Conservation (phyloP, 2,888 invertebrate genomes). For the Erannis defoliaria region DNA sequence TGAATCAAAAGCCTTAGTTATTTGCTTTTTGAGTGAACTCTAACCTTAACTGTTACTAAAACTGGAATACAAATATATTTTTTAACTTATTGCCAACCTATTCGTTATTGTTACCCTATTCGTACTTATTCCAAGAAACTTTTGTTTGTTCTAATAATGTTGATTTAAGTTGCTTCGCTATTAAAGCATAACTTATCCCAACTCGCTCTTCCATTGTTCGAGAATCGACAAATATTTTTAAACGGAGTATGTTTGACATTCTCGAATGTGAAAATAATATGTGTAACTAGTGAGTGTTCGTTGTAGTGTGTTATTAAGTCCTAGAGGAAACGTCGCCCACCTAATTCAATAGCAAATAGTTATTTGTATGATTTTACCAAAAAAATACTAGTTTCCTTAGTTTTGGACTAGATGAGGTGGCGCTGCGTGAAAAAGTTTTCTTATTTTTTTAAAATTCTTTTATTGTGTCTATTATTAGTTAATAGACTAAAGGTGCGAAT, state of each 20-base stretch:
- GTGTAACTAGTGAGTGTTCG: constrained; percentile 50
- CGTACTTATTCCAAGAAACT: constrained; percentile 62
- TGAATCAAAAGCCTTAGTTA: too few species aligned
- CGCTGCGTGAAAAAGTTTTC: too few species aligned
- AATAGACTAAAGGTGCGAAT: too few species aligned
- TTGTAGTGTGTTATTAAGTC: constrained; percentile 83
- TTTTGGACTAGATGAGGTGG: too few species aligned
- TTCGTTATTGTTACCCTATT: constrained; percentile 38
- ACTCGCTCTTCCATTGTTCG: constrained; percentile 52
- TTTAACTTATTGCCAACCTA: constrained; percentile 2
- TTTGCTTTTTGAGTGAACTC: too few species aligned
- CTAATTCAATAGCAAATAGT: too few species aligned
- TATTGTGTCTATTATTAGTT: too few species aligned
- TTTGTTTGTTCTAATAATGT: constrained; percentile 71
- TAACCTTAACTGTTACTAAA: too few species aligned
- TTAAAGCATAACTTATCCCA: constrained; percentile 61
- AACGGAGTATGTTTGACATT: constrained; percentile 56
- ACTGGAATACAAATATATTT: neutral
- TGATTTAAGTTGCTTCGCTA: constrained; percentile 65
- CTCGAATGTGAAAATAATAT: constrained; percentile 58
- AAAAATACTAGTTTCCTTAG: too few species aligned
- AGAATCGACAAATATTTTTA: constrained; percentile 60
- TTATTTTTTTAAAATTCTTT: too few species aligned
- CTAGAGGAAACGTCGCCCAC: too few species aligned
- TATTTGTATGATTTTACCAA: too few species aligned